Evolutionary conservation across 2,113 vertebrate species (phyloP).

Genomic region (Psophia crepitans): DNA sequence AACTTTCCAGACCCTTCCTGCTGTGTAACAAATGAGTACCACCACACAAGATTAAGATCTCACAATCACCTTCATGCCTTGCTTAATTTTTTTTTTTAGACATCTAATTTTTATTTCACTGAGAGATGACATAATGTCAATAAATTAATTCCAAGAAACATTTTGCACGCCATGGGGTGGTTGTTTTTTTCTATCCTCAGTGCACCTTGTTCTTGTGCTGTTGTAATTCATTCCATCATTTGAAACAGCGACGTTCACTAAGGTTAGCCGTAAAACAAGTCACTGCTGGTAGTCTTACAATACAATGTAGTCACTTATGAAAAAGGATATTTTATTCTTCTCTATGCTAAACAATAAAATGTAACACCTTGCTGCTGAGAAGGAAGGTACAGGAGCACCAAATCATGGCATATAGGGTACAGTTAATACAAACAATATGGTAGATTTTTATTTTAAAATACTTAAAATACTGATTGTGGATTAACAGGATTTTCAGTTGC

Average conservation of each 20-base stretch:
- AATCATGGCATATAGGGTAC: neutral
- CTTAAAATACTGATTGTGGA: neutral
- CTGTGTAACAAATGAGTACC: neutral
- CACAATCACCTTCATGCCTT: neutral
- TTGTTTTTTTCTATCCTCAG: neutral
- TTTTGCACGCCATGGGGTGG: neutral
- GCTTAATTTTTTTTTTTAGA: neutral
- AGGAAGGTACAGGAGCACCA: neutral
- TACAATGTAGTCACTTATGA: neutral
- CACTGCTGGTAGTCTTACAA: neutral
- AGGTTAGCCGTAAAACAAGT: constrained; percentile 9
- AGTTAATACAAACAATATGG: neutral
- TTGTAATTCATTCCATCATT: neutral
- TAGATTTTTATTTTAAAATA: neutral
- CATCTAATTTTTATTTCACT: neutral
- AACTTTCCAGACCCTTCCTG: neutral
- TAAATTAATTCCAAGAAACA: neutral
- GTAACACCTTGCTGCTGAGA: neutral
- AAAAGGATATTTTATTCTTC: neutral
- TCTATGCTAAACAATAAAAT: neutral
- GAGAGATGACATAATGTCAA: neutral
- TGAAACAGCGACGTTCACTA: neutral
- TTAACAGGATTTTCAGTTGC: neutral
- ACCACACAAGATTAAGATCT: neutral
- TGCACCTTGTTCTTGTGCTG: neutral